Percentiles rank a stretch among this genome's conserved stretches.
Evolutionary conservation across 2,797 vertebrate genomes (phyloP).

Genomic region (Oophaga sylvatica): DNA sequence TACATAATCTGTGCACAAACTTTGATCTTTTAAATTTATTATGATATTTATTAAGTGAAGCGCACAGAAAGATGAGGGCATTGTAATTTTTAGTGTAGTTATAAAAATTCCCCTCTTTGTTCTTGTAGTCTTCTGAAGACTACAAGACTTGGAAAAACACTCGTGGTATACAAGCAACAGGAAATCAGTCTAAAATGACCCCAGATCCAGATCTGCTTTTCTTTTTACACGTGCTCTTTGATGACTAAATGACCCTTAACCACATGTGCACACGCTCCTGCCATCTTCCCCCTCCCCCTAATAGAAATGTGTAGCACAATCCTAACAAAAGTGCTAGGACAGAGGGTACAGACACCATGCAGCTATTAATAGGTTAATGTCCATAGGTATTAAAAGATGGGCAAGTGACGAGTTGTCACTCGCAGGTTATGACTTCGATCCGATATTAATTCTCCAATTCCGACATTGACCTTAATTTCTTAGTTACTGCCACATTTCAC

Average conservation of each 20-base stretch:
- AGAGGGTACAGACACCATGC: background rate
- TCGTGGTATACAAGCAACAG: slow-evolving; percentile 25
- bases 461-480: slow-evolving; percentile 9
- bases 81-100: background rate
- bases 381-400: background rate
- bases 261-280: slow-evolving; percentile 42
- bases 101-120: background rate
- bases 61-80: background rate
- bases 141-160: background rate
- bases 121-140: background rate
- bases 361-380: slow-evolving; percentile 34
- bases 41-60: background rate
- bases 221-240: slow-evolving; percentile 61
- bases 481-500: no score
- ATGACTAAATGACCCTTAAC: slow-evolving; percentile 58
- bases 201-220: slow-evolving; percentile 57
- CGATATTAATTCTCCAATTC: background rate
- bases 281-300: slow-evolving; percentile 40
- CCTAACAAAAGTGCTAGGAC: slow-evolving; percentile 22
- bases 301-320: slow-evolving; percentile 55
- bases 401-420: slow-evolving; percentile 1
- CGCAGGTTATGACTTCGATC: slow-evolving; percentile 17
- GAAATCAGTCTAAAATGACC: slow-evolving; percentile 53
- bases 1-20: background rate
- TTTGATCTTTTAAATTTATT: background rate